These are phyloP conservation scores for Temnothorax unifasciatus DNA, from an alignment of 2,888 invertebrate genomes.

Conservation along the genomic window DNA sequence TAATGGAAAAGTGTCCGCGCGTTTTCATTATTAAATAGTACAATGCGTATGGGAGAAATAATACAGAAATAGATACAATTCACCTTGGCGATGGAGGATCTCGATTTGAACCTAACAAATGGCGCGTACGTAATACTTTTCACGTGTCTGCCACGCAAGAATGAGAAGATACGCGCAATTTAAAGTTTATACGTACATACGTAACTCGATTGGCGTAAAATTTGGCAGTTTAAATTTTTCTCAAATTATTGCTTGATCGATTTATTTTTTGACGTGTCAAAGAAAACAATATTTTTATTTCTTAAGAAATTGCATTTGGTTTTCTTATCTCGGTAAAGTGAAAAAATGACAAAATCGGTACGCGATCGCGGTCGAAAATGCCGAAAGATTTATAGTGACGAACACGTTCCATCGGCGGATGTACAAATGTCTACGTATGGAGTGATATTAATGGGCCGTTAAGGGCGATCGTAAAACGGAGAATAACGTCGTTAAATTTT, in stretches of 20 bases:
- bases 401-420: not conserved
- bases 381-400: not conserved
- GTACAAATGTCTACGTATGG: not conserved
- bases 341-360: not conserved
- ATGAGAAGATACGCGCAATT: not conserved
- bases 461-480: not conserved
- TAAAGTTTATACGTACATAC: not conserved
- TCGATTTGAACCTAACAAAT: not conserved
- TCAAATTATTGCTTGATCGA: not conserved
- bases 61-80: not conserved
- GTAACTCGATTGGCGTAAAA: not conserved
- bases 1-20: slow-evolving; percentile 31
- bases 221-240: not conserved
- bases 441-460: slow-evolving; percentile 1
- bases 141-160: not conserved
- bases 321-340: not conserved
- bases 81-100: not conserved
- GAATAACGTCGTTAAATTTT: not conserved
- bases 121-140: not conserved
- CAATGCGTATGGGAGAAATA: not conserved
- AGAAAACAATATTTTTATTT: not conserved
- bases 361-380: not conserved
- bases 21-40: slow-evolving; percentile 11
- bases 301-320: not conserved
- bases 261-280: not conserved